phyloP scores from a whole-genome alignment of 2,797 vertebrate species.

The Schizopygopsis malacanthus region DNA sequence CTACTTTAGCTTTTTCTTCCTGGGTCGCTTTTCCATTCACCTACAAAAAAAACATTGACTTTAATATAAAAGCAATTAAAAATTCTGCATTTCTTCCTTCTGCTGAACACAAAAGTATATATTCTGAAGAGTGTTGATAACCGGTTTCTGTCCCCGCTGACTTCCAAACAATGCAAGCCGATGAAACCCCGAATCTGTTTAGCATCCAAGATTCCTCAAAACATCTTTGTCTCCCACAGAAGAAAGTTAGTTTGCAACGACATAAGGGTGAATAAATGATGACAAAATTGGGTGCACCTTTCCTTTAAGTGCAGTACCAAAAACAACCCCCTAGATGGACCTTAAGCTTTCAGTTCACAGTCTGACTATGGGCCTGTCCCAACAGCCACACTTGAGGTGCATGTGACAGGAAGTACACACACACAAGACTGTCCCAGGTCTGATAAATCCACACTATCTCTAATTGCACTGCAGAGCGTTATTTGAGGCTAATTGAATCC shows the following conservation, averaged over 20 bases:
- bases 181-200: background rate
- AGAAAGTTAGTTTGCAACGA: background rate
- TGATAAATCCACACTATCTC: slow-evolving; percentile 2
- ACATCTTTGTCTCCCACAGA: background rate
- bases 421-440: background rate
- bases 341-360: background rate
- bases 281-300: background rate
- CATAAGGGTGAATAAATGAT: background rate
- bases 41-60: slow-evolving; percentile 44
- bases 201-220: background rate
- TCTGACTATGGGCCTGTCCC: background rate
- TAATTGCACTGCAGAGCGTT: background rate
- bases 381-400: background rate
- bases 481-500: background rate
- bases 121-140: background rate
- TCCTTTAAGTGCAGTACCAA: background rate
- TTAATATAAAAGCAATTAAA: slow-evolving; percentile 8
- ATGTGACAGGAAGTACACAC: background rate
- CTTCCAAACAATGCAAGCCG: background rate
- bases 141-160: background rate
- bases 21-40: slow-evolving; percentile 58
- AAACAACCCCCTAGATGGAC: slow-evolving; percentile 31
- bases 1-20: slow-evolving; percentile 59
- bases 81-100: background rate
- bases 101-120: background rate